Percentiles rank a stretch among this genome's conserved stretches.
phyloP scores from a whole-genome alignment of 37 sponge, comb jelly and placozoan genomes.

The Axinella damicornis region DNA sequence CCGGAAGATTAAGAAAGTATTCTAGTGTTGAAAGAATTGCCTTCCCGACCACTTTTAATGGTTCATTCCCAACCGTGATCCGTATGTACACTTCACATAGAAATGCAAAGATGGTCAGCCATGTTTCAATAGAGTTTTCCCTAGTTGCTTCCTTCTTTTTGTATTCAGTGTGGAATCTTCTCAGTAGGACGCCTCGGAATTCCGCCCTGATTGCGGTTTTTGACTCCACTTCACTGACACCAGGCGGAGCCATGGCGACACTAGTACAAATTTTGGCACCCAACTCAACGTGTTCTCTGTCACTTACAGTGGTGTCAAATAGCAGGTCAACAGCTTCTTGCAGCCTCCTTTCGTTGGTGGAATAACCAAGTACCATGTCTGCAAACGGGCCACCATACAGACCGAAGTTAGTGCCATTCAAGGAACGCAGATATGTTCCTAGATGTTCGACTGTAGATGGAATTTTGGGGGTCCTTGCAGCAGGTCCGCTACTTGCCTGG shows the following conservation, averaged over 20 bases:
- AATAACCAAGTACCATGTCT: slow-evolving; percentile 61
- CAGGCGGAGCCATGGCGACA: slow-evolving; percentile 10
- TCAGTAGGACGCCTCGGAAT: slow-evolving; percentile 47
- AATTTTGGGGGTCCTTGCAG: background rate
- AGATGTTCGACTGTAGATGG: slow-evolving; percentile 22
- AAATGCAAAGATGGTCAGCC: slow-evolving; percentile 76
- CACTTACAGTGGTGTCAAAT: slow-evolving; percentile 41
- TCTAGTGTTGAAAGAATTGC: slow-evolving; percentile 46
- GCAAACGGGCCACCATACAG: slow-evolving; percentile 62
- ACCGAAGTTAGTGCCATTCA: slow-evolving; percentile 45
- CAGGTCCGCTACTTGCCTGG: background rate
- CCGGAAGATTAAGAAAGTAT: slow-evolving; percentile 33
- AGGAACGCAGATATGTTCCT: slow-evolving; percentile 7
- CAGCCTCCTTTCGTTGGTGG: slow-evolving; percentile 22
- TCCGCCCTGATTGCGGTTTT: background rate
- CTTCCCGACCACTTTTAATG: slow-evolving; percentile 21
- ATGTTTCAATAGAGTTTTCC: slow-evolving; percentile 69
- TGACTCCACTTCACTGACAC: background rate
- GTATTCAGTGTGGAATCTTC: slow-evolving; percentile 40
- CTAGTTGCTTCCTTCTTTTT: slow-evolving; percentile 53
- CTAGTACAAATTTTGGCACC: slow-evolving; percentile 64
- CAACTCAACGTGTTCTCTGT: slow-evolving; percentile 38
- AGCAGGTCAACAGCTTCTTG: slow-evolving; percentile 50
- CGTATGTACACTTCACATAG: slow-evolving; percentile 44
- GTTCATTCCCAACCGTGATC: slow-evolving; percentile 28